Conservation (phyloP, 2,888 invertebrate genomes). For the Melanotus villosus region DNA sequence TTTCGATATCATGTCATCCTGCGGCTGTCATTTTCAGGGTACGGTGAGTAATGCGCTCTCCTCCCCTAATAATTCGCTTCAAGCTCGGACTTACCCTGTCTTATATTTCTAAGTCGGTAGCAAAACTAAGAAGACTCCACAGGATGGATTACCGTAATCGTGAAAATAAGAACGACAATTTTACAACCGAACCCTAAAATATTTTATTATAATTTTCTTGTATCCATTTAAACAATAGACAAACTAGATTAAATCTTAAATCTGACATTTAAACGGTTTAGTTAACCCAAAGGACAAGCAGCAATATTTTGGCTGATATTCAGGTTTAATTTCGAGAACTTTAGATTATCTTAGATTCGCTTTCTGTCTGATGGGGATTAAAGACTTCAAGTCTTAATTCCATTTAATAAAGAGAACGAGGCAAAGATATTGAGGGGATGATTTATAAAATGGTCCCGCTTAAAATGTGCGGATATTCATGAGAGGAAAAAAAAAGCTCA, state of each 20-base stretch:
- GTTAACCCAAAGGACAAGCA: no score
- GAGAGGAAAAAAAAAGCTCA: constrained; percentile 26
- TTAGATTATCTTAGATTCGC: constrained; percentile 30
- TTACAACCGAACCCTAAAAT: not conserved
- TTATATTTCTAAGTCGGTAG: constrained; percentile 14
- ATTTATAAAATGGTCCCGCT: constrained; percentile 31
- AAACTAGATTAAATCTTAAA: no score
- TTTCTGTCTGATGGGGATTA: constrained; percentile 34
- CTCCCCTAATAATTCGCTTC: constrained; percentile 52
- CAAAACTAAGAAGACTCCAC: constrained; percentile 8
- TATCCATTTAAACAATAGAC: no score
- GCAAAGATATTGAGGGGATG: constrained; percentile 29
- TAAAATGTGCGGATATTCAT: constrained; percentile 32
- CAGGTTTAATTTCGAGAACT: constrained; percentile 23
- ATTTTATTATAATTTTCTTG: not conserved
- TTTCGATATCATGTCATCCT: constrained; percentile 62
- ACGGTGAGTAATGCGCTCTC: constrained; percentile 62
- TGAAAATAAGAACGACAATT: not conserved
- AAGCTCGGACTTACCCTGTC: constrained; percentile 36
- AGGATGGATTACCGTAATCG: no score
- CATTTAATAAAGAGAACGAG: constrained; percentile 36
- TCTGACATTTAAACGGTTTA: no score
- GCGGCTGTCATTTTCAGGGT: constrained; percentile 62
- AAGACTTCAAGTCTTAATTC: constrained; percentile 32
- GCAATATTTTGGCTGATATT: constrained; percentile 18